Base-by-base conservation (phyloP, 2,797 vertebrate species). In the Semotilus atromaculatus region DNA sequence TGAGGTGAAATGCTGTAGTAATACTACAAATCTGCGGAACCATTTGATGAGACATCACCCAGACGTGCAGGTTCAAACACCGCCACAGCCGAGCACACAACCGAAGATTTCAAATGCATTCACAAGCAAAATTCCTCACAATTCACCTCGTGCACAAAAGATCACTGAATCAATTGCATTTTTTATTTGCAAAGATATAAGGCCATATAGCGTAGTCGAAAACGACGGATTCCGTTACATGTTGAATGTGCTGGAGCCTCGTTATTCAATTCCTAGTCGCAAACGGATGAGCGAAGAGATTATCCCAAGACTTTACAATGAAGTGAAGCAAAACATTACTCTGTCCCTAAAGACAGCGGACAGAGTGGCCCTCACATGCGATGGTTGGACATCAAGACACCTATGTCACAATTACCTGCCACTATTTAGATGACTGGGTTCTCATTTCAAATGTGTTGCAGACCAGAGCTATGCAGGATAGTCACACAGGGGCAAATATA, bases 201-300 rank as follows among this genome's bases (percentile, higher is more conserved):
- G 10, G 4, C n/a, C 70, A 26, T 72, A 72, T n/a, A 72, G 70
- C 70, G 11, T 72, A 14, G 70, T 45, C 2, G 40, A 72, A 43
- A 72, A 72, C 11, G 11, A 71, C 13, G 38, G 38, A 71, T 71
- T 71, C 19, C 67, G 8, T 40, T 68, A 23, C 31, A 36, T 68
- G 67, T 68, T 68, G 19, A 68, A 68, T 68, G 67, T 68, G 19
- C 34, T 68, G 67, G 67, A 68, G 67, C 67, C 67, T 38, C 19
- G 36, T 68, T 68, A 68, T 38, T 68, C 8, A 2, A 40, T 68
- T 68, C 67, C 67, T 40, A 68, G 67, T 38, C 19, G 3, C 3
- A 38, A 38, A 68, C 19, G 3, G 67, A 21, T 68, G 45, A 48
- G 45, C 45, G 4, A 68, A 40, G 67, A 68, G 9, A 68, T 68